A percentile compares a stretch with the other conserved stretches of the same genome.
Conservation (phyloP, 2,113 vertebrate species). For the Prionailurus bengalensis region DNA sequence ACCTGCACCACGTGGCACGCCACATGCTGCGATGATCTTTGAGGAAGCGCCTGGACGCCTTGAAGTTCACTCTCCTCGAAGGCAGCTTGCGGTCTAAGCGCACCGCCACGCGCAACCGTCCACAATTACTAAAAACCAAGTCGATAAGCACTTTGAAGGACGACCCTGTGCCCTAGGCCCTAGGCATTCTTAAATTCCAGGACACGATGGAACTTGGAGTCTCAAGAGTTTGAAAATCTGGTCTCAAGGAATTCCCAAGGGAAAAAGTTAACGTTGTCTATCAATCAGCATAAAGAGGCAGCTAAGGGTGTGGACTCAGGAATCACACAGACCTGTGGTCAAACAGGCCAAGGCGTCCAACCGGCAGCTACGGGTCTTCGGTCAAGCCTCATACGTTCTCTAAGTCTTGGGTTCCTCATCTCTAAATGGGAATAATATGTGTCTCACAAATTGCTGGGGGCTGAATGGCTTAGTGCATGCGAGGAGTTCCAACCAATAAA, state of each 20-base stretch:
- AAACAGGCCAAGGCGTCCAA: background rate
- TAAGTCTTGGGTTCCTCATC: background rate
- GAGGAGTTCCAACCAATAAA: background rate
- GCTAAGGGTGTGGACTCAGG: background rate
- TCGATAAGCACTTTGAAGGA: slow-evolving; percentile 84
- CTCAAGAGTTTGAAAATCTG: slow-evolving; percentile 82
- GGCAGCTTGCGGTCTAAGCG: slow-evolving; percentile 74
- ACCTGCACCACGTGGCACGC: background rate
- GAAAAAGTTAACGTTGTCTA: slow-evolving; percentile 64
- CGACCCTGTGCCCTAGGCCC: slow-evolving; percentile 81
- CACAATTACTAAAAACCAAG: slow-evolving; percentile 88
- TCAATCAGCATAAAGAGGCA: slow-evolving; percentile 66
- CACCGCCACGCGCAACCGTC: slow-evolving; percentile 82
- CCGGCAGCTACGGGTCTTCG: rapidly evolving
- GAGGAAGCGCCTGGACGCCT: slow-evolving; percentile 66
- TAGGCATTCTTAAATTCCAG: slow-evolving; percentile 86
- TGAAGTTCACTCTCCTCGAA: slow-evolving; percentile 62
- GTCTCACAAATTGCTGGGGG: background rate
- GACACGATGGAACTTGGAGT: slow-evolving; percentile 84
- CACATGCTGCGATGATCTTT: slow-evolving; percentile 32
- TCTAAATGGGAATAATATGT: background rate
- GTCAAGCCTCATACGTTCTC: background rate
- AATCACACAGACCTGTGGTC: slow-evolving; percentile 10
- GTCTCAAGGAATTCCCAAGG: slow-evolving; percentile 84
- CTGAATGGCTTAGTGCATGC: background rate